Conservation (phyloP, 2,888 invertebrate genomes). For the Neoaliturus tenellus region DNA sequence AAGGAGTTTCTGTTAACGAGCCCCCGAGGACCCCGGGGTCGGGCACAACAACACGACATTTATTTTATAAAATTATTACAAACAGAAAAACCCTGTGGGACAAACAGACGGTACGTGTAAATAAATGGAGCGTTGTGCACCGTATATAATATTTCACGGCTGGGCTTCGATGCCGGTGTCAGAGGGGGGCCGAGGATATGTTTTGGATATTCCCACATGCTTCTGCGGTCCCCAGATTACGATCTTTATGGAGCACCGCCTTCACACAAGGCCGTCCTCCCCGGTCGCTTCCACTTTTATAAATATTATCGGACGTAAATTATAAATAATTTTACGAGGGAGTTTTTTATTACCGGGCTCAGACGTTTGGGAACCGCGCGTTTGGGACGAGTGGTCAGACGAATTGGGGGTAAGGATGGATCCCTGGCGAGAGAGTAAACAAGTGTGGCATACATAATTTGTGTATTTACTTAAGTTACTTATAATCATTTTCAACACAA, state of each 20-base stretch:
- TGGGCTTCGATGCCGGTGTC: not conserved
- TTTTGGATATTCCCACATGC: slow-evolving; percentile 25
- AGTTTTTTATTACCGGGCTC: slow-evolving; percentile 30
- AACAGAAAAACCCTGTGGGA: not conserved
- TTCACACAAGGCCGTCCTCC: slow-evolving; percentile 8
- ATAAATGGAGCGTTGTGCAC: slow-evolving; percentile 11
- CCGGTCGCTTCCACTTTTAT: slow-evolving; percentile 20
- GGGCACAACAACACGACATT: slow-evolving; percentile 30
- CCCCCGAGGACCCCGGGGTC: not conserved
- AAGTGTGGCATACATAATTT: no score
- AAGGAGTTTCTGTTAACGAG: slow-evolving; percentile 36
- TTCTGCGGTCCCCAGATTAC: not conserved
- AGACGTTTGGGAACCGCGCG: not conserved
- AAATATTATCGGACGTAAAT: slow-evolving; percentile 45
- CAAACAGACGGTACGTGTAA: slow-evolving; percentile 30
- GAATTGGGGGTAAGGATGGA: slow-evolving; percentile 27
- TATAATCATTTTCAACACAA: no score
- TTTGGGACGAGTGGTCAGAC: not conserved
- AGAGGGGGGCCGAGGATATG: not conserved
- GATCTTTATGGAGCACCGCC: slow-evolving; percentile 43
- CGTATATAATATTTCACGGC: slow-evolving; percentile 13
- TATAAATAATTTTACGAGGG: slow-evolving; percentile 34
- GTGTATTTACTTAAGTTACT: no score
- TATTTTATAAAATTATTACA: slow-evolving; percentile 45
- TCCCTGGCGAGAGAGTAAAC: no score